These are phyloP conservation scores for Erythrocercus mccallii DNA, from an alignment of 2,113 vertebrate species.

Conservation along the genomic window DNA sequence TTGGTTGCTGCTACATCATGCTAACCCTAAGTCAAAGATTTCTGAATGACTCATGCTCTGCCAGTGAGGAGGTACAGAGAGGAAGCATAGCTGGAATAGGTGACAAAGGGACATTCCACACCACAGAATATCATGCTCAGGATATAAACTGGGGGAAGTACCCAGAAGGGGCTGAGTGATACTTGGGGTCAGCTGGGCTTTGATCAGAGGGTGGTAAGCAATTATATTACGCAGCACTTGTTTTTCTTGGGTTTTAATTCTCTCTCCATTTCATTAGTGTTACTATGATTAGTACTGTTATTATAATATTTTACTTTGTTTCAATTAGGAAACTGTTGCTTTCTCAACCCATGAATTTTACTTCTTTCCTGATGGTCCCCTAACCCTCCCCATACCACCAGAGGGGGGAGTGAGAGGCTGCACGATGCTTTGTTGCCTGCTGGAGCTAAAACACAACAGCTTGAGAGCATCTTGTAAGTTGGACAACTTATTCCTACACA, in stretches of 20 bases:
- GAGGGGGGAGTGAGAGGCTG: not conserved
- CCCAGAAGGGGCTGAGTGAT: not conserved
- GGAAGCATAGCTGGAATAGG: not conserved
- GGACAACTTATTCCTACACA: not conserved
- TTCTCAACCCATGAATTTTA: not conserved
- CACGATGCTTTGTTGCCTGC: not conserved
- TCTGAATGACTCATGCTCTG: not conserved
- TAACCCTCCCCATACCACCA: not conserved
- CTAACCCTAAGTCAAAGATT: not conserved
- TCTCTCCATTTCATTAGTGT: not conserved
- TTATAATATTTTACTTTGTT: not conserved
- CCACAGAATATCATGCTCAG: not conserved
- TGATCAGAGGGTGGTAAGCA: not conserved
- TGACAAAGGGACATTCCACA: not conserved
- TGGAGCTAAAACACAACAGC: not conserved
- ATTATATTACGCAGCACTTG: not conserved
- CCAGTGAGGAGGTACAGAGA: not conserved
- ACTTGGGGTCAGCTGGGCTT: not conserved
- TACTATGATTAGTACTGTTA: not conserved
- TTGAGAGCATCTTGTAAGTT: not conserved
- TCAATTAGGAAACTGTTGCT: not conserved
- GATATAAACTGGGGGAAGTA: not conserved
- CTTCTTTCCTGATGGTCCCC: not conserved
- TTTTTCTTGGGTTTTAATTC: not conserved
- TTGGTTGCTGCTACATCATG: not conserved